A percentile compares a stretch with the other conserved stretches of the same genome.
phyloP scores from a whole-genome alignment of 2,797 vertebrate species.

The Pogonophryne albipinna region DNA sequence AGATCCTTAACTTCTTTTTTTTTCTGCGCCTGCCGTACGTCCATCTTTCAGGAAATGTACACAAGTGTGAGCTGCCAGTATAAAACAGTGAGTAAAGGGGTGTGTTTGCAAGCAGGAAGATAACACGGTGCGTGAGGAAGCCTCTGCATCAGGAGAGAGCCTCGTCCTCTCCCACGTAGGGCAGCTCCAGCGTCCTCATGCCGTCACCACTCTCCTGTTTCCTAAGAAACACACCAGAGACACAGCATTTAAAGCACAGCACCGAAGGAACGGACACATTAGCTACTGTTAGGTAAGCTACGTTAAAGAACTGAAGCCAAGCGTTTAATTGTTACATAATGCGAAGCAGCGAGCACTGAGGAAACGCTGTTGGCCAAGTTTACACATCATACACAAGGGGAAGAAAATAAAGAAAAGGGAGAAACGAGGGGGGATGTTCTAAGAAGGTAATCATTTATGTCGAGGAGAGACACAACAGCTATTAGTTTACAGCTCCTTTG shows the following conservation, averaged over 20 bases:
- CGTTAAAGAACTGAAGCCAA: slow-evolving; percentile 27
- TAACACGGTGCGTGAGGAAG: slow-evolving; percentile 40
- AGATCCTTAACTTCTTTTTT: slow-evolving; percentile 18
- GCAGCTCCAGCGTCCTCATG: slow-evolving; percentile 85
- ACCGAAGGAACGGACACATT: neutral
- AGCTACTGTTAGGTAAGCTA: slow-evolving; percentile 9
- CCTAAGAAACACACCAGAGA: slow-evolving; percentile 83
- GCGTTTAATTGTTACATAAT: slow-evolving; percentile 18
- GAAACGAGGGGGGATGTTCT: neutral
- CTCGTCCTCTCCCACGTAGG: slow-evolving; percentile 90
- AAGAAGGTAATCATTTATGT: neutral
- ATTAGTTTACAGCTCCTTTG: slow-evolving; percentile 4
- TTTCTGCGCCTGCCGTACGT: slow-evolving; percentile 10
- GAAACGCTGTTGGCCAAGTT: slow-evolving; percentile 24
- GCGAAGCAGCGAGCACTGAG: slow-evolving; percentile 2
- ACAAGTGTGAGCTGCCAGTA: slow-evolving; percentile 35
- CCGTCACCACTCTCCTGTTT: slow-evolving; percentile 92
- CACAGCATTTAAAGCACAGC: slow-evolving; percentile 12
- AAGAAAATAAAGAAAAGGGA: neutral
- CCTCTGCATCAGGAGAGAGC: slow-evolving; percentile 88
- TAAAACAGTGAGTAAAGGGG: slow-evolving; percentile 63
- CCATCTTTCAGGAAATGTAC: slow-evolving; percentile 39
- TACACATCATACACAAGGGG: neutral
- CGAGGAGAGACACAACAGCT: slow-evolving; percentile 3
- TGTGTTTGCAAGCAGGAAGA: slow-evolving; percentile 55